A percentile compares a stretch with the other conserved stretches of the same genome.
Evolutionary conservation across 1,140 invertebrate genomes (phyloP).

Genomic region (Orchestia grillus): DNA sequence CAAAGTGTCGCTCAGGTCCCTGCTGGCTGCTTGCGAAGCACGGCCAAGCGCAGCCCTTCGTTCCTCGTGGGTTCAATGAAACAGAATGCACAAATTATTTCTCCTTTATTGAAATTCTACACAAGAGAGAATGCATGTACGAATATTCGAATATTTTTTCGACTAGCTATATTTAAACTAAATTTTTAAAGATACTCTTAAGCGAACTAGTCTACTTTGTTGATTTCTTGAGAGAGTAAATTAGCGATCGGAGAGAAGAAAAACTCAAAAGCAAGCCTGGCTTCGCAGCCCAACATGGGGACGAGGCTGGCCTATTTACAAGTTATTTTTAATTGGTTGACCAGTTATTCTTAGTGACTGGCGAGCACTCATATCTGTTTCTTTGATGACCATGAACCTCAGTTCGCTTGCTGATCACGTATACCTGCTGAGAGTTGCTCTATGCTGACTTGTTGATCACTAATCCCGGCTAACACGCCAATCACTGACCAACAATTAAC

Average conservation of each 20-base stretch:
- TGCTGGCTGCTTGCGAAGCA: not conserved
- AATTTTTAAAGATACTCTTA: not conserved
- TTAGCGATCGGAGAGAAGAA: not conserved
- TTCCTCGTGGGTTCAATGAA: not conserved
- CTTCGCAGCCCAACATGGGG: not conserved
- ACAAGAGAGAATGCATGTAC: not conserved
- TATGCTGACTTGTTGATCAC: not conserved
- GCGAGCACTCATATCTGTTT: too few relatives aligned
- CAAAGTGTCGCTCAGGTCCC: not conserved
- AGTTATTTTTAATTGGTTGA: not conserved
- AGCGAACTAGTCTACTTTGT: not conserved
- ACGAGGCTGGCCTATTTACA: not conserved
- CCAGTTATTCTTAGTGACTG: too few relatives aligned
- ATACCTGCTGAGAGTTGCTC: not conserved
- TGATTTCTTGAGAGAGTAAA: not conserved
- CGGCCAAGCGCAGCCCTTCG: too few relatives aligned
- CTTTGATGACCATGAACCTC: too few relatives aligned
- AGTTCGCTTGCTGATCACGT: too few relatives aligned
- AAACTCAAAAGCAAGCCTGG: not conserved
- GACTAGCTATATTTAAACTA: not conserved
- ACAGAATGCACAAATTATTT: not conserved
- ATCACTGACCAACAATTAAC: not conserved
- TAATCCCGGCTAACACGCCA: not conserved
- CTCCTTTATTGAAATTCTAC: not conserved
- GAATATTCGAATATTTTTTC: constrained; percentile 20